Base-by-base conservation (phyloP, 1,140 invertebrate genomes). In the Drepana arcuata region DNA sequence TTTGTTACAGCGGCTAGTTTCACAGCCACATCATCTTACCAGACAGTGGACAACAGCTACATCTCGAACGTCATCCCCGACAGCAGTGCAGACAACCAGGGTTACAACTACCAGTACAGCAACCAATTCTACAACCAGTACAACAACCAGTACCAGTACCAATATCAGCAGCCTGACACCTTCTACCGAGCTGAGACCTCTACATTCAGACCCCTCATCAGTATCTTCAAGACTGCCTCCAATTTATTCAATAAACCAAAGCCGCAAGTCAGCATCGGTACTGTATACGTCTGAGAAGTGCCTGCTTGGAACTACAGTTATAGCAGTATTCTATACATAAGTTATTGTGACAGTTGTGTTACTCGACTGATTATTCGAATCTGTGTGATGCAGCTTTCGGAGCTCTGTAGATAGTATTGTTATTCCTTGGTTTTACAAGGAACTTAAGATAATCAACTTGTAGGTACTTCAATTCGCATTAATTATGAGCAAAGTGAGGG, bases 371-470 rank as follows among this genome's bases (percentile, higher is more conserved):
- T 66, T 63, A 62, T 79, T 78, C 72, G 72, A 52, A 63, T 52
- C 62, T 51, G 58, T 50, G 28, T 31, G 14, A 31, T 23, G 44
- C 61, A 53, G 54, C 37, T 62, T 60, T 78, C 69, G 72, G 74
- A 77, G 60, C 59, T 59, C 48, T 61, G 51, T 73, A 75, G 54
- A 64, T 66, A 64, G 56, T 69, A 55, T 26, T 60, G 56, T 71
- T 67, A 74, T 62, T 68, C 70, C 74, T 81, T 77, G 77, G 77
- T 81, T 81, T 74, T 78, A 78, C 73, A 81, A 81, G 74, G 77
- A 65, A 55, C 38, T 62, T 72, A 58, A 58, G 51, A 49, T n/a
- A n/a, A n/a, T n/a, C n/a, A n/a, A n/a, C n/a, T n/a, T n/a, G n/a
- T n/a, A n/a, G n/a, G n/a, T n/a, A n/a, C n/a, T n/a, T n/a, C n/a